Base-by-base conservation (phyloP, 2,888 invertebrate species). In the Elysia crispata region DNA sequence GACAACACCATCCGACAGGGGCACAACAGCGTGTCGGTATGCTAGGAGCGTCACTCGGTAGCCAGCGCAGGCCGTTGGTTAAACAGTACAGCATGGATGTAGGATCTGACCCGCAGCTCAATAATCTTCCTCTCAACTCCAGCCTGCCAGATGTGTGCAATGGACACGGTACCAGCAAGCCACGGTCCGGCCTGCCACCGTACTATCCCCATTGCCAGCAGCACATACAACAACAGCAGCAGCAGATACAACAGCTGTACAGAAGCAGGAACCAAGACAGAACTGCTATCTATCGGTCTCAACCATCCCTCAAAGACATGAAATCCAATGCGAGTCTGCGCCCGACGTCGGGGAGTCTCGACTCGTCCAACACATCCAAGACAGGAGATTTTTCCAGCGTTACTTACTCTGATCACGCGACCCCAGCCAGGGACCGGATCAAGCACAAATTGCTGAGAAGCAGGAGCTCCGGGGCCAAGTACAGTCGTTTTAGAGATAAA, bases 391-490 rank as follows among this genome's bases (percentile, higher is more conserved):
- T 41, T 41, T 41, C 41, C 41, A 41, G 41, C 41, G 41, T 41
- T 11, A 41, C 41, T 41, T 41, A 41, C 11, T 41, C 41, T 11
- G 41, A 41, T 41, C 5, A 6, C 11, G 50, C 67, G n/a, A 25
- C 77, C 18, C 80, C 80, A 33, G 77, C 82, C 1, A 76, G 77
- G 20, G 80, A 81, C n/a, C 76, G 82, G 54, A 73, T 83, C 33
- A 82, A 81, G 64, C 82, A 82, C 33, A 80, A 81, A 49, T 33
- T 85, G 60, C 77, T 86, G 25, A 78, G 86, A 25, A 86, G 85
- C 72, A 73, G 81, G 54, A 86, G 86, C 54, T 84, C 83, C 70
- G 86, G 86, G 18, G 86, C 86, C 50, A 86, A 86, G 76, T 86
- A 86, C 73, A 85, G 85, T 62, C 80, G 83, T 18, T 84, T 84